A percentile compares a stretch with the other conserved stretches of the same genome.
Conservation (phyloP, 92 coral and sea anemone genomes). For the Palythoa caribaeorum region DNA sequence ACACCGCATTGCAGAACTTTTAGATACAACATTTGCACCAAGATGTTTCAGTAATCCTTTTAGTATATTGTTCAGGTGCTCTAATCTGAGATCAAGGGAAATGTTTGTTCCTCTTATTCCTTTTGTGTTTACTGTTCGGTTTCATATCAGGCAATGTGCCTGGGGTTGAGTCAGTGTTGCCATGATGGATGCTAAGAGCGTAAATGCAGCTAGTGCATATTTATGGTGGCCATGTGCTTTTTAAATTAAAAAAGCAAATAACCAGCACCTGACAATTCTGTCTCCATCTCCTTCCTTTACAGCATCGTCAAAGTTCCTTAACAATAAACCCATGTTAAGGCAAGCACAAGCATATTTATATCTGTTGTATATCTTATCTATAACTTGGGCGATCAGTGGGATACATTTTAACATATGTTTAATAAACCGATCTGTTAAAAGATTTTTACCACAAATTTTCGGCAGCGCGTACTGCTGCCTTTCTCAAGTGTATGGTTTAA, state of each 20-base stretch:
- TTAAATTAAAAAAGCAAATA: slow-evolving; percentile 50
- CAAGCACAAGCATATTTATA: slow-evolving; percentile 64
- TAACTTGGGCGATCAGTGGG: too few species aligned
- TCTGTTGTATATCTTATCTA: slow-evolving; percentile 36
- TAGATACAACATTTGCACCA: background rate
- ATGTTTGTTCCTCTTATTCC: background rate
- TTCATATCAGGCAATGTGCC: slow-evolving; percentile 39
- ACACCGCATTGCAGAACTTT: background rate
- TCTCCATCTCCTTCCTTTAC: slow-evolving; percentile 80
- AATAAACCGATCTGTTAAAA: too few species aligned
- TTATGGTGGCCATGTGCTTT: slow-evolving; percentile 60
- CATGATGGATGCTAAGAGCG: slow-evolving; percentile 36
- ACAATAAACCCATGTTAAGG: slow-evolving; percentile 56
- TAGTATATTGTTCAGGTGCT: background rate
- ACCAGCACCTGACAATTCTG: slow-evolving; percentile 63
- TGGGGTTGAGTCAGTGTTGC: slow-evolving; percentile 55
- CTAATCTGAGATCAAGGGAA: background rate
- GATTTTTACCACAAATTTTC: too few species aligned
- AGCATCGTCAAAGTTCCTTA: slow-evolving; percentile 75
- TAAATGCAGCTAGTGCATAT: slow-evolving; percentile 71
- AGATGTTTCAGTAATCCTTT: background rate
- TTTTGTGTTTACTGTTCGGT: background rate
- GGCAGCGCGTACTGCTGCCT: too few species aligned
- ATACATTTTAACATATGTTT: too few species aligned
- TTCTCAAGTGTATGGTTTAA: too few species aligned